phyloP scores from a whole-genome alignment of 2,888 invertebrate species.

The Elaeidobius kamerunicus region DNA sequence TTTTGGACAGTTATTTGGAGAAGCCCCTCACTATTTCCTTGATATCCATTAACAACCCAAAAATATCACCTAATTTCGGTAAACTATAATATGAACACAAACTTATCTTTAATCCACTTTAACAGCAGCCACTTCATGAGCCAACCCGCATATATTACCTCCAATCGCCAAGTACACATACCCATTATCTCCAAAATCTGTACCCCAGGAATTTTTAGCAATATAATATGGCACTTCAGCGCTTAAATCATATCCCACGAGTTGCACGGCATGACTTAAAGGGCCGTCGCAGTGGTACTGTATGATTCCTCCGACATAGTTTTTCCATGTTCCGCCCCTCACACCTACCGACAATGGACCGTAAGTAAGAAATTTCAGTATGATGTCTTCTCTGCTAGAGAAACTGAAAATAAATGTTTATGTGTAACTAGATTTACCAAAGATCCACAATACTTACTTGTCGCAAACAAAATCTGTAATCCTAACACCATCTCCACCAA shows the following conservation, averaged over 20 bases:
- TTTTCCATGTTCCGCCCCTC: conserved; percentile 82
- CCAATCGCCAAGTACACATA: conserved; percentile 75
- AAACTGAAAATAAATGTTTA: conserved; percentile 52
- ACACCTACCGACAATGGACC: conserved; percentile 81
- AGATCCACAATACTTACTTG: conserved; percentile 54
- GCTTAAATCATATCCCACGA: conserved; percentile 78
- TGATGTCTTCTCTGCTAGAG: conserved; percentile 61
- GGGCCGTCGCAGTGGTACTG: conserved; percentile 73
- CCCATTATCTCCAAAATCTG: conserved; percentile 70
- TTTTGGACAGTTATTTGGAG: too few relatives aligned
- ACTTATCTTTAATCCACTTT: conserved; percentile 47
- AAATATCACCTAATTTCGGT: too few relatives aligned
- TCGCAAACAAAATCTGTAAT: conserved; percentile 62
- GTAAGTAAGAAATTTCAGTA: conserved; percentile 60
- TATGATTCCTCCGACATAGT: conserved; percentile 81
- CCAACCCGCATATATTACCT: conserved; percentile 73
- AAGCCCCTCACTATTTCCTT: too few relatives aligned
- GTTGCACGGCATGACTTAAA: conserved; percentile 80
- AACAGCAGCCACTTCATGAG: conserved; percentile 66
- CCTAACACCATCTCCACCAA: conserved; percentile 50
- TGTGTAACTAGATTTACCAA: background rate
- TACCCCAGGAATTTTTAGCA: conserved; percentile 83
- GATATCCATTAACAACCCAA: too few relatives aligned
- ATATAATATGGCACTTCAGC: conserved; percentile 76
- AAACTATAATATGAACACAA: too few relatives aligned